Conservation (phyloP, 2,888 invertebrate species). For the Hypsopygia costalis region DNA sequence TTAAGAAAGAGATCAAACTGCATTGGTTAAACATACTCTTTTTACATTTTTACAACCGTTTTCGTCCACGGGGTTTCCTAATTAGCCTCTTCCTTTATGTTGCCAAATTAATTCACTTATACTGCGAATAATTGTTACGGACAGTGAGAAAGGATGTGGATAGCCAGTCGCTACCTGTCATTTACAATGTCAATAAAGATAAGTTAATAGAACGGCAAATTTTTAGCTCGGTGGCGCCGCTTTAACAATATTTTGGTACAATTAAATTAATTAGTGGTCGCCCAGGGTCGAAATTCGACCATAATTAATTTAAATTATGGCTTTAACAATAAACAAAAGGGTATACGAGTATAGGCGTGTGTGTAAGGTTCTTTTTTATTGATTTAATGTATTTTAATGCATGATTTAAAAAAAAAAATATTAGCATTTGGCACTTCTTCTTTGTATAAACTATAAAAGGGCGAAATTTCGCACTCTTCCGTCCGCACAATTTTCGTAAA, state of each 20-base stretch:
- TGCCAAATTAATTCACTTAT: conserved; percentile 7
- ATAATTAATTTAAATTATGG: too few species aligned
- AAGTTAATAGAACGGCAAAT: conserved; percentile 1
- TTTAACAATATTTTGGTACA: neutral
- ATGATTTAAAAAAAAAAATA: too few species aligned
- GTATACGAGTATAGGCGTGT: too few species aligned
- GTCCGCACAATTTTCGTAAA: too few species aligned
- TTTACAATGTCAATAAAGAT: conserved; percentile 7
- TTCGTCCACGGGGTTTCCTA: neutral
- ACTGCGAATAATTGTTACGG: conserved; percentile 5
- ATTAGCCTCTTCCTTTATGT: conserved; percentile 9
- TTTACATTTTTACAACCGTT: neutral
- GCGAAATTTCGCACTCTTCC: too few species aligned
- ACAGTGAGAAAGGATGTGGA: conserved; percentile 8
- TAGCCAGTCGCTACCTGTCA: conserved; percentile 5
- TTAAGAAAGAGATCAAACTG: neutral
- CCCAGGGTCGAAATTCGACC: too few species aligned
- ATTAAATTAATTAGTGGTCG: too few species aligned
- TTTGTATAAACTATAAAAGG: too few species aligned
- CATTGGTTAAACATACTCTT: neutral
- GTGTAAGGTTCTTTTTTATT: too few species aligned
- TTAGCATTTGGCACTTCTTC: too few species aligned
- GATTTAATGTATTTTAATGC: too few species aligned
- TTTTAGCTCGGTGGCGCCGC: neutral
- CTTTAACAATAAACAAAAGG: too few species aligned